These are phyloP conservation scores for Metaphire vulgaris DNA, from an alignment of 1,140 invertebrate genomes.

Conservation along the genomic window DNA sequence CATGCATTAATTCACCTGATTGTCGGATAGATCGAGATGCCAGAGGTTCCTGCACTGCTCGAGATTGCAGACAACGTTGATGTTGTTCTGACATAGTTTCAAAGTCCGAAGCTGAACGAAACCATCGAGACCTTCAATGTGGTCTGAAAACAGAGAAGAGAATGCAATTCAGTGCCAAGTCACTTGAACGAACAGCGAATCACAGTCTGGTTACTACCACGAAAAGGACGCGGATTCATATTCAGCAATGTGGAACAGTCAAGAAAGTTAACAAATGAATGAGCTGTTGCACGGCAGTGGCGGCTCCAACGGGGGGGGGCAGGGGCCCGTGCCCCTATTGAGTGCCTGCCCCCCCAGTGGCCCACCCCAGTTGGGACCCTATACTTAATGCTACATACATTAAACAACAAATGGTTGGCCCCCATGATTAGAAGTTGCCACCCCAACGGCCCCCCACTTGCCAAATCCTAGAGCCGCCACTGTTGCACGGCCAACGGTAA, in stretches of 20 bases:
- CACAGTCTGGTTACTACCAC: neutral
- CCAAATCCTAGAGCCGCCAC: no score
- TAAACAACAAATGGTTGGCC: no score
- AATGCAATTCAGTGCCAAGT: neutral
- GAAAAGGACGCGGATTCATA: no score
- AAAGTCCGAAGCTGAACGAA: constrained; percentile 40
- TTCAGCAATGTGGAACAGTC: neutral
- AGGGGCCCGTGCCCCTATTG: no score
- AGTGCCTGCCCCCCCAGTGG: no score
- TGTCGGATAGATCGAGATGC: constrained; percentile 46
- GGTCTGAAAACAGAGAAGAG: constrained; percentile 33
- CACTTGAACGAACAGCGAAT: neutral
- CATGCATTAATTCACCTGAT: constrained; percentile 37
- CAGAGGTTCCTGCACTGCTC: constrained; percentile 43
- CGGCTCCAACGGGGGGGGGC: no score
- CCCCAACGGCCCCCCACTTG: no score
- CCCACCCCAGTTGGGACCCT: no score
- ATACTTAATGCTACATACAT: no score
- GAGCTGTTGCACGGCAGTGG: neutral
- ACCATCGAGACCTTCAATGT: constrained; percentile 36
- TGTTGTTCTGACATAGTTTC: constrained; percentile 39
- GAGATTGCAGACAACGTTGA: constrained; percentile 39
- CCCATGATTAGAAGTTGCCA: no score
- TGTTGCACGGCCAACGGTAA: no score
- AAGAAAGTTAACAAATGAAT: neutral